A percentile compares a stretch with the other conserved stretches of the same genome.
These are phyloP conservation scores for Drepana arcuata DNA, from an alignment of 1,140 invertebrate species.

Conservation along the genomic window DNA sequence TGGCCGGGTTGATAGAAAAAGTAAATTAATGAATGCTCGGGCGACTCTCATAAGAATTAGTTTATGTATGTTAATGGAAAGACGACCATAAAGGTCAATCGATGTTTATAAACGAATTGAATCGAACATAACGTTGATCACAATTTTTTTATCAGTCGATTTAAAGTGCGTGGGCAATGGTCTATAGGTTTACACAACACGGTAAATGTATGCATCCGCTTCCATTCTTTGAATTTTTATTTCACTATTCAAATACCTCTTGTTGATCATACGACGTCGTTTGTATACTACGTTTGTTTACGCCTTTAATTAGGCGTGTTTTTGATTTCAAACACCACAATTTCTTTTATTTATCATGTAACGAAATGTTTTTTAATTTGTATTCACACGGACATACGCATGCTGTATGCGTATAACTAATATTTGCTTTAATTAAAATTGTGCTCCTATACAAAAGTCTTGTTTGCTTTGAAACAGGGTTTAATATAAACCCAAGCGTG, in stretches of 20 bases:
- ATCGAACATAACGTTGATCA: conserved; percentile 8
- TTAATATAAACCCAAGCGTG: conserved; percentile 36
- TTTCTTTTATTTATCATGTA: conserved; percentile 16
- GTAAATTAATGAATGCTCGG: conserved; percentile 20
- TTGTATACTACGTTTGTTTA: conserved; percentile 13
- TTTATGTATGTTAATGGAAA: conserved; percentile 23
- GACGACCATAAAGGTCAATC: conserved; percentile 15
- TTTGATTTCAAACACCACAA: conserved; percentile 14
- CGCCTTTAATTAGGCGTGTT: conserved; percentile 16
- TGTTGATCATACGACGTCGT: conserved; percentile 14
- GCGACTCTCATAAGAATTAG: conserved; percentile 14
- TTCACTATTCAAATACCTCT: conserved; percentile 14
- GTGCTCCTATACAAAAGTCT: conserved; percentile 21
- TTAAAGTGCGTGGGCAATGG: conserved; percentile 13
- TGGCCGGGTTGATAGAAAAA: conserved; percentile 14
- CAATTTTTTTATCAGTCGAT: conserved; percentile 14
- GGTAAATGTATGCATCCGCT: conserved; percentile 14
- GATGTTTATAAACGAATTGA: conserved; percentile 17
- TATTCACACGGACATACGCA: conserved; percentile 15
- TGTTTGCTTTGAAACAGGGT: conserved; percentile 27
- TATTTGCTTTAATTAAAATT: conserved; percentile 43
- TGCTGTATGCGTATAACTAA: conserved; percentile 12
- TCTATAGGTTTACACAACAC: conserved; percentile 11
- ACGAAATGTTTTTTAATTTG: conserved; percentile 14
- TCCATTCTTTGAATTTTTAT: conserved; percentile 14